Conservation (phyloP, 2,888 invertebrate species). For the Torymus texanus region DNA sequence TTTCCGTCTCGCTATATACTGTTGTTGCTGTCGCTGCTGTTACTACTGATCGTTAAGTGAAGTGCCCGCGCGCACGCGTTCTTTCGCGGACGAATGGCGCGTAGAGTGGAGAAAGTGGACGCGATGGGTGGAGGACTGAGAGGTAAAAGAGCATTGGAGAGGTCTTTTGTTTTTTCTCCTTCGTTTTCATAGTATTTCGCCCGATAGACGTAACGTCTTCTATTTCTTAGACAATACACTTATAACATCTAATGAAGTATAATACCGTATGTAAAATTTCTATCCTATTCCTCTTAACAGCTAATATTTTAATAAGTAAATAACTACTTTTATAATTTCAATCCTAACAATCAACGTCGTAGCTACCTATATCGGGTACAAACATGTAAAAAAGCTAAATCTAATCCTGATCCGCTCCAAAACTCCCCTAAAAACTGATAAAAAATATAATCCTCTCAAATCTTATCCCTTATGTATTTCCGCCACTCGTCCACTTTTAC, state of each 20-base stretch:
- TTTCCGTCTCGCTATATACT: not conserved
- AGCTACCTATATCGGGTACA: too few species aligned
- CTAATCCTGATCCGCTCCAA: too few species aligned
- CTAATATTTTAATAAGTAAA: too few species aligned
- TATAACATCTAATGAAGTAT: too few species aligned
- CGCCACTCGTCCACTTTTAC: not conserved
- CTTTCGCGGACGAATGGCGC: too few species aligned
- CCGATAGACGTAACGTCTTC: not conserved
- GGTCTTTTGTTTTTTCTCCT: not conserved
- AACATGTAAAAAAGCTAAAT: too few species aligned
- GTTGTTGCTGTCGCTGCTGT: not conserved
- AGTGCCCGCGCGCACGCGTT: too few species aligned
- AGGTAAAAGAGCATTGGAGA: conserved; percentile 25
- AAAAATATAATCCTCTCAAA: conserved; percentile 32
- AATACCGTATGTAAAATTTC: too few species aligned
- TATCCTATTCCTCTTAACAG: too few species aligned
- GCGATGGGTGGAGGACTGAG: conserved; percentile 1
- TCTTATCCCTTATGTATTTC: not conserved
- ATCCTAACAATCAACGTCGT: too few species aligned
- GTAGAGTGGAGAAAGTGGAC: not conserved
- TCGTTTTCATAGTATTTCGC: not conserved
- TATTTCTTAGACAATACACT: not conserved
- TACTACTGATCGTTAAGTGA: not conserved
- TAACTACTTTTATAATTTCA: too few species aligned
- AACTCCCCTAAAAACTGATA: too few species aligned